Conservation (phyloP, 2,113 vertebrate species). For the Brachypteracias leptosomus region DNA sequence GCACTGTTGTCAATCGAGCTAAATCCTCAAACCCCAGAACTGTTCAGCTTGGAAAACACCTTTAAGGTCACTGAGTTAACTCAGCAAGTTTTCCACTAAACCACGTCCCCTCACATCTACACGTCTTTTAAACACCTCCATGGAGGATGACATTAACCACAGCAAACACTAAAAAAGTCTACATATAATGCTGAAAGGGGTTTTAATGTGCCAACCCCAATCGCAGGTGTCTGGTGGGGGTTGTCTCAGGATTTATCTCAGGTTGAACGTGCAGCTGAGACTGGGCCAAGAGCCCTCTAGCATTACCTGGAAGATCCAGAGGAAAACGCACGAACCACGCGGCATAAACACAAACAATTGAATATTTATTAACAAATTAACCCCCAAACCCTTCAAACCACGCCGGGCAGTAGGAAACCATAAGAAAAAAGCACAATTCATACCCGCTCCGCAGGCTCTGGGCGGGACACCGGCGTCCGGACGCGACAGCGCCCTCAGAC, state of each 20-base stretch:
- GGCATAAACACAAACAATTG: background rate
- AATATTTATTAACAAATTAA: background rate
- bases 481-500: too few species aligned
- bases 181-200: background rate
- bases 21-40: background rate
- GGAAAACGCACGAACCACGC: background rate
- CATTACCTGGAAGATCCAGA: background rate
- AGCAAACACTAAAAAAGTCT: background rate
- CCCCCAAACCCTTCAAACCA: background rate
- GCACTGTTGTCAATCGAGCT: fast-evolving
- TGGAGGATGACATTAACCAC: background rate
- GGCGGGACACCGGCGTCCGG: background rate
- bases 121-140: too few species aligned
- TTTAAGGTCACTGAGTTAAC: too few species aligned
- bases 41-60: background rate
- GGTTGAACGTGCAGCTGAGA: background rate
- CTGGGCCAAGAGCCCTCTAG: background rate
- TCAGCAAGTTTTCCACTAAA: background rate
- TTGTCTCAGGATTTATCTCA: background rate
- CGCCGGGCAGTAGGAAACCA: too few species aligned
- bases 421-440: background rate
- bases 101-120: background rate
- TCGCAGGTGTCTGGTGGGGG: background rate
- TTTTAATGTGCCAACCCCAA: too few species aligned
- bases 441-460: background rate